Evolutionary conservation across 1,140 invertebrate genomes (phyloP), one percentile per base, ranked within the genome.

Genomic region (Drosophila lacteicornis): DNA sequence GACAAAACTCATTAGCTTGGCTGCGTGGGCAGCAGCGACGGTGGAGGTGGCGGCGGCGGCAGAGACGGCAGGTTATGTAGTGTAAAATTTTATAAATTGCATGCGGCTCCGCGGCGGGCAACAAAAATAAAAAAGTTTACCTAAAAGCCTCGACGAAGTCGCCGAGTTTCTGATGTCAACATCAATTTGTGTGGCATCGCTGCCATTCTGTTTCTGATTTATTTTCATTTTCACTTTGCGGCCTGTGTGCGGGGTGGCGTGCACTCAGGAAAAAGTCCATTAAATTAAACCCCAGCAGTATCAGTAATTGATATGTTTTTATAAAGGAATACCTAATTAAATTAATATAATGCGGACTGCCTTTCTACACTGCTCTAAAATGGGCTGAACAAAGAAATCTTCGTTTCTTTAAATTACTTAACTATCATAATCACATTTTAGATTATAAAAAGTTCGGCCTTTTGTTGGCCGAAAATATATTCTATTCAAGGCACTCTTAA

Each of bases 81-180:
- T 83, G 83, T 82, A 86, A 87, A 87, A 76, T 86, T 79, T 87
- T 80, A 86, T 87, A 86, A 87, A 87, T 87, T 77, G 70, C 63
- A 78, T 63, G 56, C 50, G 47, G 70, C 75, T 73, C 30, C 38
- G 40, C 42, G 56, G 17, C 15, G 25, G 36, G 56, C 15, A 49
- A 30, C 30, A 46, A 50, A 62, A 65, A 50, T 33, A 70, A 33
- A 49, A 71, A 71, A 73, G 70, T 73, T 74, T 22, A 30, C 55
- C 63, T 63, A 80, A 68, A 84, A 75, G 82, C 82, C 62, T 57
- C 55, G 57, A 53, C 56, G 33, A 30, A 49, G 47, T 53, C 67
- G 76, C 65, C 73, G 63, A 57, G 53, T 65, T 51, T 50, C 70
- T 85, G 75, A 62, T 79, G 77, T 75, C 75, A 77, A 79, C 63